Evolutionary conservation across 1,140 invertebrate species (phyloP).

Genomic region (Brevipalpus yothersi): DNA sequence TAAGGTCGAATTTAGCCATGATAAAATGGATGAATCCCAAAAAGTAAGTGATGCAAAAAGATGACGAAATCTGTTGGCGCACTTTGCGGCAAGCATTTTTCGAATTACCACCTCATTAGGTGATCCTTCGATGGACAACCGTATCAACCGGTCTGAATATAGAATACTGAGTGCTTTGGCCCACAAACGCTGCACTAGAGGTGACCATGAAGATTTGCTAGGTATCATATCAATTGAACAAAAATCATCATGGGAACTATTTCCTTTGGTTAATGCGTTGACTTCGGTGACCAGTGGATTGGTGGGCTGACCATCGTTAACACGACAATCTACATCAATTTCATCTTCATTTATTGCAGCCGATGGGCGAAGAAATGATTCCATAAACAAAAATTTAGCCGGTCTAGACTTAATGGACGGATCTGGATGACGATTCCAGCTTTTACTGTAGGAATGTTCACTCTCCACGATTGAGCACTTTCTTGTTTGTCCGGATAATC

Average conservation of each 20-base stretch:
- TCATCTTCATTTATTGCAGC: neutral
- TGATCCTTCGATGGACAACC: conserved; percentile 29
- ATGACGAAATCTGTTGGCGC: conserved; percentile 32
- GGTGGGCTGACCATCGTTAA: conserved; percentile 7
- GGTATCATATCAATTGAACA: neutral
- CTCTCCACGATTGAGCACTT: conserved; percentile 17
- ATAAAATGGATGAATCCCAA: conserved; percentile 24
- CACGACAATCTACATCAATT: neutral
- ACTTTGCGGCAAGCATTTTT: conserved; percentile 39
- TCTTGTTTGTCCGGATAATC: conserved; percentile 13
- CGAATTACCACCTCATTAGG: conserved; percentile 33
- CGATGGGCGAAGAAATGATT: conserved; percentile 16
- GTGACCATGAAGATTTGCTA: conserved; percentile 34
- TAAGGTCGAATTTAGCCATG: conserved; percentile 51
- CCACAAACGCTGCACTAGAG: conserved; percentile 36
- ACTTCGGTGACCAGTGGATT: conserved; percentile 1
- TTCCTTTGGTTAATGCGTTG: neutral
- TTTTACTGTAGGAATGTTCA: conserved; percentile 41
- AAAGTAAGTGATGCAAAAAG: conserved; percentile 17
- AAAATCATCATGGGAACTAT: neutral
- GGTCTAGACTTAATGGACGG: conserved; percentile 32
- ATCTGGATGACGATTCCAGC: conserved; percentile 41
- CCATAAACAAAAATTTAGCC: conserved; percentile 22
- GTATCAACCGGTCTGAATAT: conserved; percentile 38
- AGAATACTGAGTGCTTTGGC: conserved; percentile 37